Conservation (phyloP, 92 coral and sea anemone species). For the Epizoanthus scotinus region DNA sequence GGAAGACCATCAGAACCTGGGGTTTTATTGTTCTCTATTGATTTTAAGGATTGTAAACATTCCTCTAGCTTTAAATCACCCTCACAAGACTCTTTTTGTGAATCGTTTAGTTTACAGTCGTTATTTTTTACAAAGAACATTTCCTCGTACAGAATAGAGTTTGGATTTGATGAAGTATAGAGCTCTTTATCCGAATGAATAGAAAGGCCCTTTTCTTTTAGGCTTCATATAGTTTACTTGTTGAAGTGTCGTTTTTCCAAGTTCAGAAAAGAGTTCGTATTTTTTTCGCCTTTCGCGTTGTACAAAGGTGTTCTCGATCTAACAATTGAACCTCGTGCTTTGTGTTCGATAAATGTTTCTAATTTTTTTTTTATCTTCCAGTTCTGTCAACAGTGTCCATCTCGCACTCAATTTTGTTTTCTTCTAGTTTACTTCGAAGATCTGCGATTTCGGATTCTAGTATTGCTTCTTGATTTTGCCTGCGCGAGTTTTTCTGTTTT, state of each 20-base stretch:
- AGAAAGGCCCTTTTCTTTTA: background rate
- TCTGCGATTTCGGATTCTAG: conserved; percentile 1
- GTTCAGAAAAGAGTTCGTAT: background rate
- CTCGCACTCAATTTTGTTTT: background rate
- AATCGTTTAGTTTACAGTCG: too few species aligned
- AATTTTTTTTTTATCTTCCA: background rate
- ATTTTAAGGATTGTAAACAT: too few species aligned
- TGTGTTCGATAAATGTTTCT: conserved; percentile 11
- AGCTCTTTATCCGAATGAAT: background rate
- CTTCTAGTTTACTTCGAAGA: background rate
- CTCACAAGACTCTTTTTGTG: too few species aligned
- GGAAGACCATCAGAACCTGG: too few species aligned
- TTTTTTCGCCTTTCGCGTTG: conserved; percentile 19
- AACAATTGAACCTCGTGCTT: conserved; percentile 6
- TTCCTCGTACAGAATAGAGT: too few species aligned
- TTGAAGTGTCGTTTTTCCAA: conserved; percentile 26
- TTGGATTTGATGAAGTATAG: too few species aligned
- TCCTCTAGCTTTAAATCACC: too few species aligned
- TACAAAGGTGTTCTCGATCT: conserved; percentile 6
- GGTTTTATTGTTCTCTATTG: too few species aligned
- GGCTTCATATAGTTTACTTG: background rate
- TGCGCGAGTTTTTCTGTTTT: conserved; percentile 6
- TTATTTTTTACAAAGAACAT: too few species aligned
- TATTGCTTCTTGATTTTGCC: background rate
- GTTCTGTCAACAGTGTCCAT: background rate